Base-by-base conservation (phyloP, 35 echinoderm and acorn worm genomes). In the Heliocidaris tuberculata region DNA sequence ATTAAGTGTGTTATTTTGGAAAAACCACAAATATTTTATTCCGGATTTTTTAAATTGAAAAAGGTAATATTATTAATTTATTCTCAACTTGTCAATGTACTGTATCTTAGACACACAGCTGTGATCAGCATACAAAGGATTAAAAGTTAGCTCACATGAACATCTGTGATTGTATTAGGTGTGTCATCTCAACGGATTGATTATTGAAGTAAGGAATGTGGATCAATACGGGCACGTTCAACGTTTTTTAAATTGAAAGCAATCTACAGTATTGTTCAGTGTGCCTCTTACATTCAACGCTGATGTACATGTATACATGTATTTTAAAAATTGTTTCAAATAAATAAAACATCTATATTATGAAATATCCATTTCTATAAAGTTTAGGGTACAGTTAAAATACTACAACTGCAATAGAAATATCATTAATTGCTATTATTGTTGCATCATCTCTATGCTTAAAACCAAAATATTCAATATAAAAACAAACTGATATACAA, bases 101-200 rank as follows among this genome's bases (percentile, higher is more conserved):
- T 52, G 50, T 52, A 52, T 52, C 12, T 10, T 52, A 3, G 7
- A 8, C 50, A 52, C 50, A 8, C 50, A 52, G 50, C 12, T 52
- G 12, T 8, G 7, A 52, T 52, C 10, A 56, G 10, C 52, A 56
- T 15, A 42, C 52, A 11, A 11, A 56, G 15, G 52, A 56, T 56
- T 10, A 56, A 56, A 56, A 15, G 52, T 56, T 56, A 12, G 52
- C 52, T 56, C 6, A 56, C 19, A 78, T 78, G 65, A 78, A 78
- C 65, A 78, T 78, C 65, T 78, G 65, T 78, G 65, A 78, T 78
- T 78, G 65, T n/a, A 78, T 78, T 78, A 24, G 17, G 65, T 78
- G 65, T 78, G 65, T 78, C 65, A 78, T 21, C 65, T 78, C 65
- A 78, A 78, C 21, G 21, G 65, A 78, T n/a, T 27, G 65, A 78